Percentiles rank a stretch among this genome's conserved stretches.
Conservation (phyloP, 2,113 vertebrate species). For the Ptychochromis oligacanthus region DNA sequence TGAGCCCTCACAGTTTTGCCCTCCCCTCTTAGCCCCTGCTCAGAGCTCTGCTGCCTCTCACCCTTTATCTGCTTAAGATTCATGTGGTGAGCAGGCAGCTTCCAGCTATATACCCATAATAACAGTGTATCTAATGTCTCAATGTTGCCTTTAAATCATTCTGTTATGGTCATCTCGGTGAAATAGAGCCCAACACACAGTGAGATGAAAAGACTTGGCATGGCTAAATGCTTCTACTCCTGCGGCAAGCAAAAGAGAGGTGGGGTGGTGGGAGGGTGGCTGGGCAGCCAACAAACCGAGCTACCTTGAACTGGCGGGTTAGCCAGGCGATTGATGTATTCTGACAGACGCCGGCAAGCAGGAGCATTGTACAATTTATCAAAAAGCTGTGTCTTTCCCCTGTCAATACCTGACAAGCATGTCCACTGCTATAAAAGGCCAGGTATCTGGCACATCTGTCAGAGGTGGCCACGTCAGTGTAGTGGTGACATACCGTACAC, state of each 20-base stretch:
- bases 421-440: conserved; percentile 50
- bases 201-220: conserved; percentile 75
- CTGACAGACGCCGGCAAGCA: conserved; percentile 70
- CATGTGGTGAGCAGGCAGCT: conserved; percentile 42
- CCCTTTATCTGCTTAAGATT: conserved; percentile 48
- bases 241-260: conserved; percentile 3
- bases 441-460: conserved; percentile 46
- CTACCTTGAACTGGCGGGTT: conserved; percentile 75
- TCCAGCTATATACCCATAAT: conserved; percentile 44
- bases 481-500: background rate
- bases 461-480: conserved; percentile 11
- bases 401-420: conserved; percentile 69
- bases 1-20: conserved; percentile 1
- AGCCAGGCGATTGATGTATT: conserved; percentile 73
- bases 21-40: background rate
- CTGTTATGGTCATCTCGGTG: conserved; percentile 63
- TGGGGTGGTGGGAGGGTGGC: background rate
- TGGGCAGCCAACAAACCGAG: conserved; percentile 36
- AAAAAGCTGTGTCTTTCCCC: conserved; percentile 67
- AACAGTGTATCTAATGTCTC: conserved; percentile 64
- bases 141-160: conserved; percentile 61
- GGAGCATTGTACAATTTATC: conserved; percentile 74
- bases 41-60: conserved; percentile 6
- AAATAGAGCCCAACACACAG: conserved; percentile 63
- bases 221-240: conserved; percentile 72